Evolutionary conservation across 1,140 invertebrate genomes (phyloP).

Genomic region (Phthorimaea operculella): DNA sequence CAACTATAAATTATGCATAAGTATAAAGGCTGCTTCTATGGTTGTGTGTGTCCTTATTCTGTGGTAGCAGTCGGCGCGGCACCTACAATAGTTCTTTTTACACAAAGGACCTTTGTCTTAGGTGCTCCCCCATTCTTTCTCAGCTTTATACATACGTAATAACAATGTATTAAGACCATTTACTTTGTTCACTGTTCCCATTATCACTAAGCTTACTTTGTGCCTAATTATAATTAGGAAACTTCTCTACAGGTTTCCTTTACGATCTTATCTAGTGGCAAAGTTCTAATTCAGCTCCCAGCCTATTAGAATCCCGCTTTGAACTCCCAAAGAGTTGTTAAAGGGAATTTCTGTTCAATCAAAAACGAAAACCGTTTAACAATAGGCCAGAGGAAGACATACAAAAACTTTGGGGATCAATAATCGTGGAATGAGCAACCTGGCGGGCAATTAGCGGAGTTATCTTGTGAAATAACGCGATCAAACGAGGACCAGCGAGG

Average conservation of each 20-base stretch:
- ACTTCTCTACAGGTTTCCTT: too few species aligned
- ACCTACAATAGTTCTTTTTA: slow-evolving; percentile 6
- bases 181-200: too few species aligned
- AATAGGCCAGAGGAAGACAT: slow-evolving; percentile 40
- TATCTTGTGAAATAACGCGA: slow-evolving; percentile 52
- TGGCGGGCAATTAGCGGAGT: slow-evolving; percentile 55
- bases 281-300: too few species aligned
- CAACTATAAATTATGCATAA: too few species aligned
- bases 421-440: slow-evolving; percentile 43
- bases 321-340: slow-evolving; percentile 6
- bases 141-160: background rate
- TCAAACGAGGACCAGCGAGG: slow-evolving; percentile 29
- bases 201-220: too few species aligned
- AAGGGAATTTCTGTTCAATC: slow-evolving; percentile 16
- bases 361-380: slow-evolving; percentile 43
- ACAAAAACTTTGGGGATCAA: slow-evolving; percentile 53
- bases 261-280: too few species aligned
- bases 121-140: background rate
- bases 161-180: background rate
- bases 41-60: too few species aligned
- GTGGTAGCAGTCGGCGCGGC: background rate
- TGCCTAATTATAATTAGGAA: too few species aligned
- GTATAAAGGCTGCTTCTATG: too few species aligned
- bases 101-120: slow-evolving; percentile 6
- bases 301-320: background rate